Base-by-base conservation (phyloP, 2,113 vertebrate species). In the Coptodon rendalli region DNA sequence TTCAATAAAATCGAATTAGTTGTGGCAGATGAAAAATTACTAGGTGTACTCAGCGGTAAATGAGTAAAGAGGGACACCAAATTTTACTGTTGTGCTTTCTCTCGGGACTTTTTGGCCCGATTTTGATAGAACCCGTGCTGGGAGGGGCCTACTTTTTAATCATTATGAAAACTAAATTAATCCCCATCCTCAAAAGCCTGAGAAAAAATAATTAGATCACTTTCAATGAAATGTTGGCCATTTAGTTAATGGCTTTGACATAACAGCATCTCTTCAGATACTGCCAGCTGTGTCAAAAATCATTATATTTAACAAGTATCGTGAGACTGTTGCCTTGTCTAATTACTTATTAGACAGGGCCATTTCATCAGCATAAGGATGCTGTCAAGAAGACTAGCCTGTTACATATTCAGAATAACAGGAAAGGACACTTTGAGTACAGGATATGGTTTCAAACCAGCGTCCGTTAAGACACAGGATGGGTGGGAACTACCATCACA, bases 391-490 rank as follows among this genome's bases (percentile, higher is more conserved):
- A 36, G 31, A 56, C 53, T 5, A 50, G 68, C 59, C 61, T 63
- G 79, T 80, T 80, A 24, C n/a, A 36, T 9, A 22, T 19, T 82
- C 19, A 84, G 83, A 95, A 92, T 73, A 94, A 95, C 93, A 95
- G 94, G 94, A 95, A 94, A 88, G 76, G 83, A 82, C 57, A 59
- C 79, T 87, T 85, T 86, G 12, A 92, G 71, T 45, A 73, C 90
- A 90, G 93, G 91, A 93, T 82, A 80, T 82, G 82, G 81, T 90
- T 90, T 76, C 57, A 83, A 71, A 84, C 61, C 13, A 16, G 53
- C 59, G 79, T 76, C 24, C 9, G 56, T 85, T 34, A 73, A 86
- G 87, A 86, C 81, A 92, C 84, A 91, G 91, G 93, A 94, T 89
- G 89, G 91, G 92, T 45, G 93, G 59, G 40, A 82, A 80, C 61